Evolutionary conservation across 1,140 invertebrate species (phyloP), one percentile per base, ranked within the genome.

Genomic region (Goniozus legneri): DNA sequence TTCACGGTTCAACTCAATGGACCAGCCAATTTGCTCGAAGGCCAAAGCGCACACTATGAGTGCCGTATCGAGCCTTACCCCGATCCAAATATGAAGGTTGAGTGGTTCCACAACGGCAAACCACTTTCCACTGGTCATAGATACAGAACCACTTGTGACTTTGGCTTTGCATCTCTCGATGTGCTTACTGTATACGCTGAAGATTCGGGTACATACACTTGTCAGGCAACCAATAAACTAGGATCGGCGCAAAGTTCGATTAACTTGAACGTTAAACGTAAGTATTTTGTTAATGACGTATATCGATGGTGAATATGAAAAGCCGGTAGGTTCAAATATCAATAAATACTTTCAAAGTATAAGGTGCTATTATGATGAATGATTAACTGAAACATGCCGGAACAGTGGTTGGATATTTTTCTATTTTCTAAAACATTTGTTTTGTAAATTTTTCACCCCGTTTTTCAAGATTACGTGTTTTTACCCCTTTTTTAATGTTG

Each of bases 51-150:
- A 41, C 93, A 95, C 65, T 98, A 99, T 71, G 95, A 98, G 77
- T 97, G 94, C 61, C 84, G 92, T 36, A 90, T 99, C 59, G 90
- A 96, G 59, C 97, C 96, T 30, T 91, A 95, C 63, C 93, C 92
- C 8, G 96, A 99, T 78, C 84, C 93, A 2, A 89, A 87, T 41
- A 85, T 98, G 65, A 86, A 89, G 54, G 89, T 97, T 1, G 91
- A 95, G 73, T 97, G 94, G 94, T 93, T 90, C 71, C 87, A 92
- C 60, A 94, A 97, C 69, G 92, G 91, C 37, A 87, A 93, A 71
- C 90, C 92, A 30, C 71, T 97, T n/a, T 86, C 86, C 62, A 91
- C 88, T 47, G 92, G 93, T 37, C 90, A 94, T 69, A 83, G 93
- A 53, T 96, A 93, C 77, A 85, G 91, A 56, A 94, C 91, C 40